Evolutionary conservation across 2,113 vertebrate species (phyloP).

Genomic region (Empidonax traillii): DNA sequence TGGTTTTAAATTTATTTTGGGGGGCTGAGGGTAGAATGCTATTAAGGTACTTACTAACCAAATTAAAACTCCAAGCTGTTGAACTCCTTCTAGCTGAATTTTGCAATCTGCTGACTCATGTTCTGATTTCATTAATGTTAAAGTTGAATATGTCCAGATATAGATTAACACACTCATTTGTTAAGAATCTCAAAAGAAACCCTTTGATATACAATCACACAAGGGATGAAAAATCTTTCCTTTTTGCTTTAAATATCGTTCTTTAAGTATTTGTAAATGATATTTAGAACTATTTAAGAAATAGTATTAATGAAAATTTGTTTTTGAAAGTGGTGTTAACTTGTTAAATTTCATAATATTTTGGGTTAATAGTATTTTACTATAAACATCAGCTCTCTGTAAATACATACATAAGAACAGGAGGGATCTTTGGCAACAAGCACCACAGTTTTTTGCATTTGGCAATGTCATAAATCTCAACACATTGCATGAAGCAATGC

Average conservation of each 20-base stretch:
- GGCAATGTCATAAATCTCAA: neutral
- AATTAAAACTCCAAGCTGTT: neutral
- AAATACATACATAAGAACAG: neutral
- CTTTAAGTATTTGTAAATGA: neutral
- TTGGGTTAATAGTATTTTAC: neutral
- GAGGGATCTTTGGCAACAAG: neutral
- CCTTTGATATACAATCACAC: neutral
- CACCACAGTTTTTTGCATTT: neutral
- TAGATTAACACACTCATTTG: neutral
- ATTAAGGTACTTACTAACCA: neutral
- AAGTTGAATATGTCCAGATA: neutral
- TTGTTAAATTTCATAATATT: neutral
- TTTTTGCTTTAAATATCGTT: neutral
- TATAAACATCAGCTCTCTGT: neutral
- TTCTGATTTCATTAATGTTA: neutral
- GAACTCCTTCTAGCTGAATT: neutral
- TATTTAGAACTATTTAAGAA: neutral
- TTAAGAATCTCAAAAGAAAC: neutral
- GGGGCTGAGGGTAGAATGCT: neutral
- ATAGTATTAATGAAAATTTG: neutral
- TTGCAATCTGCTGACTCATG: neutral
- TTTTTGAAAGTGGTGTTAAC: neutral
- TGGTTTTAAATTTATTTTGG: neutral
- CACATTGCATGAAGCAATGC: neutral
- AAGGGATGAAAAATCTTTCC: neutral